These are phyloP conservation scores for Eulithis testata DNA, from an alignment of 2,888 invertebrate species.

Conservation along the genomic window DNA sequence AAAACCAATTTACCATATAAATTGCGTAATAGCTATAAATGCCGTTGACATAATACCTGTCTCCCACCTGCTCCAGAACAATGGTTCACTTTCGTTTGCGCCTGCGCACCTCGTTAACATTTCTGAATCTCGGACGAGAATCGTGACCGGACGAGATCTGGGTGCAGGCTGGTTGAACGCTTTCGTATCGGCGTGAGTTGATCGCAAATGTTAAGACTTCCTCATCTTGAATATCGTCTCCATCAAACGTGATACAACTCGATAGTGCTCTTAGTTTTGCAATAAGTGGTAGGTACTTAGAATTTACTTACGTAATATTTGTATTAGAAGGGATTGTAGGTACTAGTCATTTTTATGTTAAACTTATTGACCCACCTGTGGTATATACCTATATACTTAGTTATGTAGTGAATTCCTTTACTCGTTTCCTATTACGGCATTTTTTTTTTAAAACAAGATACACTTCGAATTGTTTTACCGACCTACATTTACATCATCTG, in stretches of 20 bases:
- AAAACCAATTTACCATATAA: constrained; percentile 16
- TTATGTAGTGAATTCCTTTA: too few relatives aligned
- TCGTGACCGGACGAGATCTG: constrained; percentile 71
- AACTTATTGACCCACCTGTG: too few relatives aligned
- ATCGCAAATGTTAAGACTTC: constrained; percentile 1
- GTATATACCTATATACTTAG: too few relatives aligned
- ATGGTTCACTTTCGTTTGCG: constrained; percentile 74
- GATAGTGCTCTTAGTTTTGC: too few relatives aligned
- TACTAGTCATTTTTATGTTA: too few relatives aligned
- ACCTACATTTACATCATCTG: too few relatives aligned
- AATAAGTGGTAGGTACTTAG: too few relatives aligned
- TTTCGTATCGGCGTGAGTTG: not conserved
- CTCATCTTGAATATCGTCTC: not conserved
- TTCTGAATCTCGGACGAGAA: constrained; percentile 69
- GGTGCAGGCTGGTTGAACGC: constrained; percentile 32
- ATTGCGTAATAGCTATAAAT: constrained; percentile 21
- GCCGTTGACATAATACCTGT: constrained; percentile 40
- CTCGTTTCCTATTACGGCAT: too few relatives aligned
- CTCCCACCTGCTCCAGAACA: constrained; percentile 71
- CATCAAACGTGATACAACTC: not conserved
- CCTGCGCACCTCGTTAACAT: constrained; percentile 68
- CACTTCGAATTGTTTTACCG: too few relatives aligned
- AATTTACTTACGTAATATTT: too few relatives aligned
- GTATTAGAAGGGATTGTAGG: too few relatives aligned
- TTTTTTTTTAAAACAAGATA: too few relatives aligned